Conservation (phyloP, 2,113 vertebrate species). For the Lonchura striata region DNA sequence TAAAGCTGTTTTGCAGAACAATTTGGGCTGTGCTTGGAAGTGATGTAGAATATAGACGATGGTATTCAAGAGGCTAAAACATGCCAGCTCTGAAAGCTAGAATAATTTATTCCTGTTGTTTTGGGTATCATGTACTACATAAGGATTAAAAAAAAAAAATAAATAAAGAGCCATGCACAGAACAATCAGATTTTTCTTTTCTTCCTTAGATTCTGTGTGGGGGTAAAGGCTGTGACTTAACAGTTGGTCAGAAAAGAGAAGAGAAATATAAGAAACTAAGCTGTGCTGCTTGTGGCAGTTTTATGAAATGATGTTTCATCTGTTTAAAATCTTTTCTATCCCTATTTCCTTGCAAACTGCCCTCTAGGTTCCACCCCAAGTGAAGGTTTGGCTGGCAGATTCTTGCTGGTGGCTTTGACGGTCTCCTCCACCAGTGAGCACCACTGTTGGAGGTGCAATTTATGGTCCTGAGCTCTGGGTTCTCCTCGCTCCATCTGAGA, state of each 20-base stretch:
- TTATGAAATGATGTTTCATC: neutral
- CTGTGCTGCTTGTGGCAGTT: neutral
- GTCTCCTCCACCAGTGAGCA: neutral
- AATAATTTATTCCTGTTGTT: constrained; percentile 29
- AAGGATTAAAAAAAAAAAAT: neutral
- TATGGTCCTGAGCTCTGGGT: neutral
- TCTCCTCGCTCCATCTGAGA: neutral
- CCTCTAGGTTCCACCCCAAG: neutral
- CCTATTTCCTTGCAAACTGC: neutral
- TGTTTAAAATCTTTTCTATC: neutral
- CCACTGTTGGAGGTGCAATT: neutral
- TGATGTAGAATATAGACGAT: neutral
- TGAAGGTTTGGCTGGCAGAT: neutral
- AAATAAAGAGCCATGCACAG: neutral
- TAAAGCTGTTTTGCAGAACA: constrained; percentile 1
- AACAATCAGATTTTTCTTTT: neutral
- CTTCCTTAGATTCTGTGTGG: neutral
- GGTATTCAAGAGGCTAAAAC: neutral
- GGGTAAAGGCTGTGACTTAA: neutral
- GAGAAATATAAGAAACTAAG: neutral
- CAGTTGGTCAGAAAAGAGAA: neutral
- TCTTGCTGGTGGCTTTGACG: neutral
- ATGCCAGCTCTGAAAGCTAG: neutral
- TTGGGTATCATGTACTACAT: neutral
- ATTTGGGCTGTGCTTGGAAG: neutral